phyloP scores from a whole-genome alignment of 2,113 vertebrate species.

The Oreochromis spilurus region DNA sequence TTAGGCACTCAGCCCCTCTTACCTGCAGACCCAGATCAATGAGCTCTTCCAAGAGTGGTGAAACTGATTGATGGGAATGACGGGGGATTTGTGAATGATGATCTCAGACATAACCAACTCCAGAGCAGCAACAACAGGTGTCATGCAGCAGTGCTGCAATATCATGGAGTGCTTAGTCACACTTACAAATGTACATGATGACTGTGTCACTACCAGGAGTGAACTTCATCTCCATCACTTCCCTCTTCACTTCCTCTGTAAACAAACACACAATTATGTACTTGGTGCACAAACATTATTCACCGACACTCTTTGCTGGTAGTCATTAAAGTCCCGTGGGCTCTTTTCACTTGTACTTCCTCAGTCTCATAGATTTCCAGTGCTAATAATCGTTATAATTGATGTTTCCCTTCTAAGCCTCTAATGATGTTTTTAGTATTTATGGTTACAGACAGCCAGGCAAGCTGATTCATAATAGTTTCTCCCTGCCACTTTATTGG shows the following conservation, averaged over 20 bases:
- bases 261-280: slow-evolving; percentile 10
- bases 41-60: neutral
- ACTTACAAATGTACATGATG: neutral
- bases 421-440: slow-evolving; percentile 66
- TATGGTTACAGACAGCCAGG: slow-evolving; percentile 52
- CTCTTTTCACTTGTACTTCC: slow-evolving; percentile 16
- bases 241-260: neutral
- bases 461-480: slow-evolving; percentile 57
- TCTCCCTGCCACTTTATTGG: slow-evolving; percentile 54
- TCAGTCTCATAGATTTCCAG: slow-evolving; percentile 20
- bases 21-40: neutral
- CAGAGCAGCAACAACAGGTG: neutral
- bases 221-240: neutral
- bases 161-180: neutral
- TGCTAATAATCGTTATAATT: slow-evolving; percentile 61
- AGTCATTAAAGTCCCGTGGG: slow-evolving; percentile 46
- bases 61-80: neutral
- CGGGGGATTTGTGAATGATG: neutral
- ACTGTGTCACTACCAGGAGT: neutral
- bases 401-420: slow-evolving; percentile 53
- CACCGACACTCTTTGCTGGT: slow-evolving; percentile 1
- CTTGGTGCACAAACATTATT: slow-evolving; percentile 12
- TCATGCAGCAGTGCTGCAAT: neutral
- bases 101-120: neutral
- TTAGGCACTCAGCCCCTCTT: neutral